A percentile compares a stretch with the other conserved stretches of the same genome.
These are phyloP conservation scores for Halisarca cf. caerulea DNA, from an alignment of 37 sponge, comb jelly and placozoan species.

Conservation along the genomic window DNA sequence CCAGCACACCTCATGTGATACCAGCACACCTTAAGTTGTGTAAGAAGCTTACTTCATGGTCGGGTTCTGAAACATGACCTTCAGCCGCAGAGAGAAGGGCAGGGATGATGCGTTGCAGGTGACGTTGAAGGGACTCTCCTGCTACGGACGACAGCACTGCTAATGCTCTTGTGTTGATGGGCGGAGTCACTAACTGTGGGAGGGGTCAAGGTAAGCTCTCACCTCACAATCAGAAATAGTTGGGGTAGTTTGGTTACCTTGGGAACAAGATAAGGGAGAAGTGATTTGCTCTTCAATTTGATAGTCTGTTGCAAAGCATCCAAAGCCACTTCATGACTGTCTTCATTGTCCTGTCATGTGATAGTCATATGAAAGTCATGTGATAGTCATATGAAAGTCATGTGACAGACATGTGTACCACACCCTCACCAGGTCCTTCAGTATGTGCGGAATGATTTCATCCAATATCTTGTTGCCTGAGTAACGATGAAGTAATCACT, in stretches of 20 bases:
- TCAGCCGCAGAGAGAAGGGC: conserved; percentile 65
- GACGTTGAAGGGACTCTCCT: conserved; percentile 76
- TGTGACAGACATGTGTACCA: neutral
- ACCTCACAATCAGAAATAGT: neutral
- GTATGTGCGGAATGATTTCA: conserved; percentile 77
- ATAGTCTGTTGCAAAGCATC: conserved; percentile 92
- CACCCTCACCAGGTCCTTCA: conserved; percentile 50
- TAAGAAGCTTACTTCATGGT: conserved; percentile 23
- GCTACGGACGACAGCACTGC: conserved; percentile 93
- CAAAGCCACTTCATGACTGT: conserved; percentile 69
- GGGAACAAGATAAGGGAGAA: conserved; percentile 93
- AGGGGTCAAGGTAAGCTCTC: neutral
- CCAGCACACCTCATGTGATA: too few relatives aligned
- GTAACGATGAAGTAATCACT: neutral
- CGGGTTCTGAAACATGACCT: neutral
- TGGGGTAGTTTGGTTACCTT: neutral
- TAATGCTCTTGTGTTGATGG: conserved; percentile 85
- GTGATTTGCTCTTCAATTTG: conserved; percentile 87
- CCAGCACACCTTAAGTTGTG: too few relatives aligned
- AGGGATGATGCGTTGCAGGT: conserved; percentile 73
- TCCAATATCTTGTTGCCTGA: conserved; percentile 81
- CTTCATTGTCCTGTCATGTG: conserved; percentile 38
- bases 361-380: neutral
- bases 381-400: neutral
- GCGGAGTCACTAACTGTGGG: conserved; percentile 68